Percentiles rank a stretch among this genome's conserved stretches.
phyloP scores from a whole-genome alignment of 2,888 invertebrate genomes.

The Dastarcus helophoroides region DNA sequence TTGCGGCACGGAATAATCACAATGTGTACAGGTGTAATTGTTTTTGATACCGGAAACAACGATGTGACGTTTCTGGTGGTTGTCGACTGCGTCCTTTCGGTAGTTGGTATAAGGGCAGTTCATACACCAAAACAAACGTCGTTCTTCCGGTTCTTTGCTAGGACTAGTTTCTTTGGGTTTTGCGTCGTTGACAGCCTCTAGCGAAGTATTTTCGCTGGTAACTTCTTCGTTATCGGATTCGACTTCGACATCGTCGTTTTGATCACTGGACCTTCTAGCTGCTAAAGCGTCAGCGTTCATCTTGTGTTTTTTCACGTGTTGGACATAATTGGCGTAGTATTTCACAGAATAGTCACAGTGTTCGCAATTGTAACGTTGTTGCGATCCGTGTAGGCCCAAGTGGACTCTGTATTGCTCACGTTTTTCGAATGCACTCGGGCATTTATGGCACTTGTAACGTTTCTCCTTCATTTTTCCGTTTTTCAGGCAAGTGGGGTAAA shows the following conservation, averaged over 20 bases:
- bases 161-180: conserved; percentile 11
- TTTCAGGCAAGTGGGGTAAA: conserved; percentile 62
- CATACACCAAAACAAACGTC: conserved; percentile 56
- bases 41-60: conserved; percentile 47
- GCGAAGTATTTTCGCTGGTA: conserved; percentile 13
- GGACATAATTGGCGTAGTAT: conserved; percentile 72
- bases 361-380: conserved; percentile 72
- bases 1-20: conserved; percentile 69
- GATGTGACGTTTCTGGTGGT: conserved; percentile 64
- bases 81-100: conserved; percentile 59
- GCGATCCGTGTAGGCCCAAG: conserved; percentile 69
- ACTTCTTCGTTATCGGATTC: conserved; percentile 26
- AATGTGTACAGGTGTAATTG: conserved; percentile 63
- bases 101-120: conserved; percentile 72
- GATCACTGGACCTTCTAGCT: conserved; percentile 36
- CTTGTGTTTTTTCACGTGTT: conserved; percentile 71
- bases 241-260: conserved; percentile 28
- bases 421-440: conserved; percentile 81
- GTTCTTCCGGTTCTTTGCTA: conserved; percentile 42
- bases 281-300: conserved; percentile 56
- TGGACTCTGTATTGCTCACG: conserved; percentile 75
- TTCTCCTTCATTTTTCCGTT: conserved; percentile 66
- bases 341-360: conserved; percentile 81
- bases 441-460: conserved; percentile 72
- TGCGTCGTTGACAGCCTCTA: conserved; percentile 9